A percentile compares a stretch with the other conserved stretches of the same genome.
phyloP scores from a whole-genome alignment of 2,113 vertebrate species.

The Odontophorus gujanensis region DNA sequence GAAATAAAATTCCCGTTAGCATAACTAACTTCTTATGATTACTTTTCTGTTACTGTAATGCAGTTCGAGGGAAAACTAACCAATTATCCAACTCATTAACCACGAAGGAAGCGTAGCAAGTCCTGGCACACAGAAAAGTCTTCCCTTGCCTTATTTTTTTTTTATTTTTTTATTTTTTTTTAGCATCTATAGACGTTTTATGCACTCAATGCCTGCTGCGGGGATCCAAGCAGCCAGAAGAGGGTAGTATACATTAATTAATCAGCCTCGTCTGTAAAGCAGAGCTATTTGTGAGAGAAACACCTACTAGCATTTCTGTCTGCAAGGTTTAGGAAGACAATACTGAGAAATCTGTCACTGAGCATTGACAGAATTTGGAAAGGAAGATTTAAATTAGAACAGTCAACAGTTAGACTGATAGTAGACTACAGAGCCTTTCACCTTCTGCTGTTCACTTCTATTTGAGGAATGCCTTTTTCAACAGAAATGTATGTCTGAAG shows the following conservation, averaged over 20 bases:
- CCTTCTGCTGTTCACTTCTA: not conserved
- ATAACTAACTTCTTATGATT: not conserved
- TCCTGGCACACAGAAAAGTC: not conserved
- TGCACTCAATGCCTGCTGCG: not conserved
- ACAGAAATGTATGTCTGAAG: not conserved
- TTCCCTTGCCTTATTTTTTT: not conserved
- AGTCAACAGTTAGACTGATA: not conserved
- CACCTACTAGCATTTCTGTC: not conserved
- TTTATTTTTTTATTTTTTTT: not conserved
- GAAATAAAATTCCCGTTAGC: not conserved
- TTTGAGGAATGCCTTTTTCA: not conserved
- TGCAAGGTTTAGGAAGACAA: not conserved
- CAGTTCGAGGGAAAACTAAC: not conserved
- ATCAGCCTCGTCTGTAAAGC: not conserved
- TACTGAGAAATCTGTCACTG: not conserved
- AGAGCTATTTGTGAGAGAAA: not conserved
- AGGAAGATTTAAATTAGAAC: not conserved
- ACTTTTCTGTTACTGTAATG: not conserved
- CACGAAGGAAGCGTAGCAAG: not conserved
- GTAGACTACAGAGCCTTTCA: not conserved
- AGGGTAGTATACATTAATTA: slow-evolving; percentile 50
- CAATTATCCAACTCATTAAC: not conserved
- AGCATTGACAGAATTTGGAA: not conserved
- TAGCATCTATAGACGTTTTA: not conserved
- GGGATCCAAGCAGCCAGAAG: slow-evolving; percentile 51